These are phyloP conservation scores for Netelia virgata DNA, from an alignment of 2,888 invertebrate genomes.

Conservation along the genomic window DNA sequence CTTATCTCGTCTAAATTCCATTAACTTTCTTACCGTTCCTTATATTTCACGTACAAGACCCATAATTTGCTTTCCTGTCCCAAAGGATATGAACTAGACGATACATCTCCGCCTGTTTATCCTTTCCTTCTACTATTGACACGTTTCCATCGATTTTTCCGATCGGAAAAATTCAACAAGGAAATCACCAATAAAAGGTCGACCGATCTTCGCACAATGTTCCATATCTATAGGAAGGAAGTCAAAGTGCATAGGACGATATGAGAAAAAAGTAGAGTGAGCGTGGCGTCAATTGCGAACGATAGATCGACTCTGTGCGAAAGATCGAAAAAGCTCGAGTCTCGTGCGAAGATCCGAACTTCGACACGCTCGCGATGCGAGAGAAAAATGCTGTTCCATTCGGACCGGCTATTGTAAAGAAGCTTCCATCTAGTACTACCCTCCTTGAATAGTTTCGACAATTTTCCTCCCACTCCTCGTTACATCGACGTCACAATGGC, in stretches of 20 bases:
- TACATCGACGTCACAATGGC: constrained; percentile 2
- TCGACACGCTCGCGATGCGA: constrained; percentile 4
- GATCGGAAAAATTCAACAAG: not conserved
- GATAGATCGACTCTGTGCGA: not conserved
- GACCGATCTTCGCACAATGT: not conserved
- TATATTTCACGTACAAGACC: too few relatives aligned
- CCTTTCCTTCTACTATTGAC: constrained; percentile 34
- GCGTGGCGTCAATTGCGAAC: too few relatives aligned
- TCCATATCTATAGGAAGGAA: not conserved
- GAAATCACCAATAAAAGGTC: not conserved
- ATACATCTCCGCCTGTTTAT: constrained; percentile 9
- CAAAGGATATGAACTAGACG: not conserved
- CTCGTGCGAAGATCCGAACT: constrained; percentile 13
- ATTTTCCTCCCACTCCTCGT: too few relatives aligned
- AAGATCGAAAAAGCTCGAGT: constrained; percentile 32
- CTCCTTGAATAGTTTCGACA: too few relatives aligned
- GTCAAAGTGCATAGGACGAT: not conserved
- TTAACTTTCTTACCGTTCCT: too few relatives aligned
- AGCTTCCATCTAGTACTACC: too few relatives aligned
- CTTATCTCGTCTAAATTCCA: too few relatives aligned
- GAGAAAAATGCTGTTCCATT: constrained; percentile 75
- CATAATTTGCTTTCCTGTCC: too few relatives aligned
- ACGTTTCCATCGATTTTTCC: constrained; percentile 40
- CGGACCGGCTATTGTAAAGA: constrained; percentile 78
- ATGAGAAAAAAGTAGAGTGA: not conserved